Evolutionary conservation across 2,113 vertebrate species (phyloP).

Genomic region (Onychostruthus taczanowskii): DNA sequence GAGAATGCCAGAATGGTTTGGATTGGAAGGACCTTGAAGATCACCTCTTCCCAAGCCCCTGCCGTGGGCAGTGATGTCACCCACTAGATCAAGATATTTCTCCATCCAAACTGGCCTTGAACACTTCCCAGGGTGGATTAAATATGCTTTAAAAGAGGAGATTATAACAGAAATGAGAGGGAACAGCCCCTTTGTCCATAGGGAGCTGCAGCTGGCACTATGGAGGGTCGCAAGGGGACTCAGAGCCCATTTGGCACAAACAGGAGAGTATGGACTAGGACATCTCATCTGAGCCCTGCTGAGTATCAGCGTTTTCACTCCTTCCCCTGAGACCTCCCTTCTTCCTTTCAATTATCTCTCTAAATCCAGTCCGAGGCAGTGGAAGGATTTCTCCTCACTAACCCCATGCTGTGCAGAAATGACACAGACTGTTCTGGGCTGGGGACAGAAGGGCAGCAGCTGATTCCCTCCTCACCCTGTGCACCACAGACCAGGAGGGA

Average conservation of each 20-base stretch:
- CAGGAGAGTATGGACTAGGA: background rate
- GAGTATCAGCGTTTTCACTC: background rate
- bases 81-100: background rate
- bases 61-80: background rate
- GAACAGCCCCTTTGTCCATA: background rate
- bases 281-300: background rate
- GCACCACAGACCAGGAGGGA: background rate
- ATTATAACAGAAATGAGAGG: background rate
- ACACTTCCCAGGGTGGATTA: background rate
- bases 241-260: background rate
- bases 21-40: background rate
- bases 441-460: background rate
- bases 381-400: background rate
- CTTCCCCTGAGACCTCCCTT: background rate
- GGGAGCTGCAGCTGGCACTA: background rate
- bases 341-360: background rate
- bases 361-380: background rate
- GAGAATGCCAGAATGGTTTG: background rate
- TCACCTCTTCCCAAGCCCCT: background rate
- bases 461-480: background rate
- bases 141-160: background rate
- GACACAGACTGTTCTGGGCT: background rate
- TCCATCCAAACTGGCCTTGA: background rate
- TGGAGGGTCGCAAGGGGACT: background rate
- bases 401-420: background rate